These are phyloP conservation scores for Mungos mungo DNA, from an alignment of 2,113 vertebrate genomes.

Conservation along the genomic window DNA sequence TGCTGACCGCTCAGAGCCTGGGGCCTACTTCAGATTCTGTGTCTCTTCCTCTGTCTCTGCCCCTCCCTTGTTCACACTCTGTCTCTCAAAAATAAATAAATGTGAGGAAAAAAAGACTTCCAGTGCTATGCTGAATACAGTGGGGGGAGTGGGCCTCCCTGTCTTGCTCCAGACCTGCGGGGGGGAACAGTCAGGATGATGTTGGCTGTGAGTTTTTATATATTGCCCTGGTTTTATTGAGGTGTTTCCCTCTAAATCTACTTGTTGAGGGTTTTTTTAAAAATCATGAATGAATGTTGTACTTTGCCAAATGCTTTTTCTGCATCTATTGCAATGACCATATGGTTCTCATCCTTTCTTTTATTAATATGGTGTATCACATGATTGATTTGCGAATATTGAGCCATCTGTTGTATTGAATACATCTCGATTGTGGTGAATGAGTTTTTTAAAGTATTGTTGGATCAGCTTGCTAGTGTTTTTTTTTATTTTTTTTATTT, in stretches of 20 bases:
- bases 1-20: too few species aligned
- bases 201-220: neutral
- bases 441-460: neutral
- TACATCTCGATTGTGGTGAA: neutral
- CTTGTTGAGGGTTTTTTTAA: neutral
- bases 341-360: neutral
- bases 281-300: neutral
- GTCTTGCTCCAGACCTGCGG: neutral
- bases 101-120: neutral
- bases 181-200: neutral
- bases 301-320: neutral
- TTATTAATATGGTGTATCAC: neutral
- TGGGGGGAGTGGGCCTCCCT: neutral
- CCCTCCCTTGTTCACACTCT: too few species aligned
- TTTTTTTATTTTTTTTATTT: too few species aligned
- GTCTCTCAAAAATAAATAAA: too few species aligned
- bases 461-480: neutral
- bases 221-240: neutral
- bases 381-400: neutral
- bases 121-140: neutral
- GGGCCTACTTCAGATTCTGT: too few species aligned
- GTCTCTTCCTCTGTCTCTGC: too few species aligned
- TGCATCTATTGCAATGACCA: neutral
- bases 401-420: neutral
- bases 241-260: neutral